Evolutionary conservation across 2,797 vertebrate genomes (phyloP).

Genomic region (Potorous gilbertii): DNA sequence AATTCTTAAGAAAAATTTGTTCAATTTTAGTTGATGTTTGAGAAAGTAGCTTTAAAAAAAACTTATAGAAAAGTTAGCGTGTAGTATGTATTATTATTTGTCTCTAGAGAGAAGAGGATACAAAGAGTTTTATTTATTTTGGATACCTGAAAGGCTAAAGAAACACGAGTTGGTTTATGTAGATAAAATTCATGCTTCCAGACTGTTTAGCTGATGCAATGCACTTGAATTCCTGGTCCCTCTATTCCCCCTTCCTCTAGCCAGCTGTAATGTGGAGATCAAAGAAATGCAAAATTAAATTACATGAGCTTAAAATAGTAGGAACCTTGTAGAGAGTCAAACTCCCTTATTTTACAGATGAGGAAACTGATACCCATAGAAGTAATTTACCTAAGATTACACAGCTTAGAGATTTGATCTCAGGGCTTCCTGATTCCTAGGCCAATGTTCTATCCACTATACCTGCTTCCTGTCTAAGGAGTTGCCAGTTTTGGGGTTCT

Average conservation of each 20-base stretch:
- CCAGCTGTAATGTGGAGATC: not conserved
- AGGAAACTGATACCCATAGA: not conserved
- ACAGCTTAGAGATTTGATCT: not conserved
- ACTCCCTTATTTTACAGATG: not conserved
- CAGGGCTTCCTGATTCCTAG: not conserved
- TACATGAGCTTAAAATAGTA: not conserved
- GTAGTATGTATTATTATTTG: not conserved
- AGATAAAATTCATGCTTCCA: rapidly evolving
- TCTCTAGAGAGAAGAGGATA: not conserved
- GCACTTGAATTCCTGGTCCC: not conserved
- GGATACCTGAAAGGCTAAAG: not conserved
- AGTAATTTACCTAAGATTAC: not conserved
- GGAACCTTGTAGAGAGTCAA: not conserved
- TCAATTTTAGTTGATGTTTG: rapidly evolving
- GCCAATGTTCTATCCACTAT: not conserved
- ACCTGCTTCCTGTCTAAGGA: not conserved
- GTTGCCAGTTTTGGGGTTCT: not conserved
- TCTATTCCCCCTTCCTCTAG: not conserved
- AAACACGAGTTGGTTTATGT: rapidly evolving
- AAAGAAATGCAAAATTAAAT: not conserved
- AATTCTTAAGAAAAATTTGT: not conserved
- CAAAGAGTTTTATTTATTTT: not conserved
- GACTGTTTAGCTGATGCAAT: not conserved
- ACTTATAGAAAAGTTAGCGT: rapidly evolving
- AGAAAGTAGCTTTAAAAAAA: no score